Conservation (phyloP, 2,888 invertebrate genomes). For the Phyto melanocephala region DNA sequence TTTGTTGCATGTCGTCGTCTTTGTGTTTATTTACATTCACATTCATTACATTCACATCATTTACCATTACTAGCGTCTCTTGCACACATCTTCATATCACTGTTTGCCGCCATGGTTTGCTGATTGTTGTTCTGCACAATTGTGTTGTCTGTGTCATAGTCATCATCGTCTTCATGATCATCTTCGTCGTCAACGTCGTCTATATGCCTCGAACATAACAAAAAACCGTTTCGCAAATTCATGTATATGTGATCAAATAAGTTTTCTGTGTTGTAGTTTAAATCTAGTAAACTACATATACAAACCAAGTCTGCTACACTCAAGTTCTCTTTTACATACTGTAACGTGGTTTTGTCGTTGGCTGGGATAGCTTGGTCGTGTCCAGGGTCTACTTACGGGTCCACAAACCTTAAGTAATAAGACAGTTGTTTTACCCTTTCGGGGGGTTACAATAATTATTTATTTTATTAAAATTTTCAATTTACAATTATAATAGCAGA, state of each 20-base stretch:
- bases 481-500: no score
- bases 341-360: no score
- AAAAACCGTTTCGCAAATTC: slow-evolving; percentile 9
- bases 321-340: slow-evolving; percentile 20
- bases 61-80: not conserved
- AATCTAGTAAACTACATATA: slow-evolving; percentile 29
- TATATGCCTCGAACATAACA: not conserved
- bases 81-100: not conserved
- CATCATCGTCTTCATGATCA: not conserved
- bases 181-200: not conserved
- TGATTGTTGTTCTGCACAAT: not conserved
- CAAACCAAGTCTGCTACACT: slow-evolving; percentile 43
- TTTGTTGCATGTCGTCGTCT: not conserved
- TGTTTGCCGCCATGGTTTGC: not conserved
- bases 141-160: not conserved
- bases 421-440: no score
- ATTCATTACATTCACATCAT: no score
- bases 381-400: no score
- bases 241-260: slow-evolving; percentile 32
- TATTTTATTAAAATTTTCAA: no score
- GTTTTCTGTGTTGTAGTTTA: slow-evolving; percentile 36
- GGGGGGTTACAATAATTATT: no score
- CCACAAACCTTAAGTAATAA: no score
- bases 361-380: no score
- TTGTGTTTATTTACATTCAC: not conserved